A percentile compares a stretch with the other conserved stretches of the same genome.
Evolutionary conservation across 1,140 invertebrate genomes (phyloP).

Genomic region (Calosoma granatense): DNA sequence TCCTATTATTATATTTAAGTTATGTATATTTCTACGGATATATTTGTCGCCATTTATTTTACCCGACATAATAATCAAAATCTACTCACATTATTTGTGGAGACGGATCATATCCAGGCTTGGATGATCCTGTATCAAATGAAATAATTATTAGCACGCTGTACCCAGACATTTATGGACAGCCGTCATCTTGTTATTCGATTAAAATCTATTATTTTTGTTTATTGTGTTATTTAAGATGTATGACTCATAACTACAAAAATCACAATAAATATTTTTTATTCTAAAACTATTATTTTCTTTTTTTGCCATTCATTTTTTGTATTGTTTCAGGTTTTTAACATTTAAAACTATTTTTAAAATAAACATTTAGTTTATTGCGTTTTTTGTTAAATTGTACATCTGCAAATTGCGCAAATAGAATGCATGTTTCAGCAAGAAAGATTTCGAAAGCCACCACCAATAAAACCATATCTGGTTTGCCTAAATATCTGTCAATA

Average conservation of each 20-base stretch:
- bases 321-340: background rate
- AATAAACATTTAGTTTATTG: background rate
- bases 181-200: background rate
- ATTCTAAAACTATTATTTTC: constrained; percentile 7
- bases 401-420: too few species aligned
- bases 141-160: too few species aligned
- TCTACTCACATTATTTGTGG: background rate
- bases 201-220: background rate
- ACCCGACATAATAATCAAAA: background rate
- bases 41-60: background rate
- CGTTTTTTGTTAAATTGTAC: too few species aligned
- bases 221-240: background rate
- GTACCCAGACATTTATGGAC: background rate
- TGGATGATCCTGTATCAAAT: too few species aligned
- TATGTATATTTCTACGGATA: background rate
- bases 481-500: too few species aligned
- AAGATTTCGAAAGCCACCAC: too few species aligned
- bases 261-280: constrained; percentile 3
- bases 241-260: background rate
- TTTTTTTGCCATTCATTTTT: background rate
- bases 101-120: too few species aligned
- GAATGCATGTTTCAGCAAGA: too few species aligned
- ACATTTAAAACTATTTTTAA: background rate
- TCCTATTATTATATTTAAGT: too few species aligned
- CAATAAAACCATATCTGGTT: too few species aligned